Evolutionary conservation across 2,797 vertebrate species (phyloP), one percentile per base, ranked within the genome.

Genomic region (Channa striata): DNA sequence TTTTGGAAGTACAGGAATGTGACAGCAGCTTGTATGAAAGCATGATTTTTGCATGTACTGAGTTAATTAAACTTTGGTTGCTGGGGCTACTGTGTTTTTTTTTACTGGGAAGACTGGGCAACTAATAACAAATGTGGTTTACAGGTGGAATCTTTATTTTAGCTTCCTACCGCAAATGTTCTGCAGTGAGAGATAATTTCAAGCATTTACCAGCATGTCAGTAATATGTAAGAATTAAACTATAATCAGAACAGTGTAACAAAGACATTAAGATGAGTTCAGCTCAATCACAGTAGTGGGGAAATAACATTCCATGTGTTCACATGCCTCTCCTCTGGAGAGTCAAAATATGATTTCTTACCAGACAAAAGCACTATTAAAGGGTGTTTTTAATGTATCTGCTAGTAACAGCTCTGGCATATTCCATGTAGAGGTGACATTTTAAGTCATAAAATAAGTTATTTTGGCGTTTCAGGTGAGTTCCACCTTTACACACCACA

Each of bases 1-100:
- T 87, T 85, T 56, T 67, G 48, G 62, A 67, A 67, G 34, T 21
- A 48, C 46, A 73, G 53, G 51, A 53, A 67, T 51, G 72, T 72
- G 63, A 72, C 50, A 51, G 49, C 37, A 58, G 21, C 61, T 19
- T 62, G 40, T 43, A 21, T 59, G 33, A 65, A 74, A 44, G 20
- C 56, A 49, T 20, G 42, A 25, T 53, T 1, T 42, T 16, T 21
- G 23, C 25, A 12, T n/a, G 47, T 25, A 25, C 30, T 14, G 11
- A 33, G 7, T 53, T 72, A 36, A 68, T 54, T 58, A 8, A 42
- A 47, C 62, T 52, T 46, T 59, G 25, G 16, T 17, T 17, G 46
- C 39, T 23, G 7, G 59, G 46, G 39, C 44, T 54, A 20, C 34
- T 23, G 11, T 34, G 39, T 59, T 20, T 52, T n/a, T n/a, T n/a